phyloP scores from a whole-genome alignment of 2,113 vertebrate species.

The Epinephelus cyanopodus region DNA sequence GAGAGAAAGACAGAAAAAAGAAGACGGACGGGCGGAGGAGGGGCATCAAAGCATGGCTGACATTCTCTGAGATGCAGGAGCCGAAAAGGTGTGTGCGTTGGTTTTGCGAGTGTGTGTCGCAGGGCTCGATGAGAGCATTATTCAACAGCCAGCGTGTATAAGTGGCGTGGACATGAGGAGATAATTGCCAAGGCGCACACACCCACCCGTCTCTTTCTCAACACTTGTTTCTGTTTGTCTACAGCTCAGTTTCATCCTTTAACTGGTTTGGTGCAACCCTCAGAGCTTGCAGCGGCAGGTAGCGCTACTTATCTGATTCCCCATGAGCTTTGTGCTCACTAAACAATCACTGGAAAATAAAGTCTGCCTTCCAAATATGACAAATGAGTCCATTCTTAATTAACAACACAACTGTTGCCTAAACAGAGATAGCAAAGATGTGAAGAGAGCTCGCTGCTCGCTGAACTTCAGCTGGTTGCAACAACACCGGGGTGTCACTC shows the following conservation, averaged over 20 bases:
- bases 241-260: slow-evolving; percentile 12
- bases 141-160: slow-evolving; percentile 53
- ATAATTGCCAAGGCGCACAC: slow-evolving; percentile 49
- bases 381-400: slow-evolving; percentile 40
- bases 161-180: slow-evolving; percentile 46
- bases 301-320: slow-evolving; percentile 31
- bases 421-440: slow-evolving; percentile 35
- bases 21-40: slow-evolving; percentile 35
- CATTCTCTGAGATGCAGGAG: slow-evolving; percentile 66
- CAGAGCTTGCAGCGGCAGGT: slow-evolving; percentile 38
- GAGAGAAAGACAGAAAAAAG: slow-evolving; percentile 37
- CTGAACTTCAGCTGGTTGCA: slow-evolving; percentile 40
- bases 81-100: slow-evolving; percentile 39
- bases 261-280: not conserved
- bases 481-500: slow-evolving; percentile 55
- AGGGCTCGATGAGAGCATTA: slow-evolving; percentile 46
- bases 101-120: slow-evolving; percentile 20
- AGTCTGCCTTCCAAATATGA: slow-evolving; percentile 24
- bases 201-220: slow-evolving; percentile 44
- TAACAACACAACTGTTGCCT: slow-evolving; percentile 34
- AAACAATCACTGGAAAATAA: not conserved
- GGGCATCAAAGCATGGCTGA: slow-evolving; percentile 75
- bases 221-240: slow-evolving; percentile 31
- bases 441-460: not conserved
- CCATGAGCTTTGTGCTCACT: not conserved